Evolutionary conservation across 2,797 vertebrate genomes (phyloP).

Genomic region (Typhlichthys subterraneus): DNA sequence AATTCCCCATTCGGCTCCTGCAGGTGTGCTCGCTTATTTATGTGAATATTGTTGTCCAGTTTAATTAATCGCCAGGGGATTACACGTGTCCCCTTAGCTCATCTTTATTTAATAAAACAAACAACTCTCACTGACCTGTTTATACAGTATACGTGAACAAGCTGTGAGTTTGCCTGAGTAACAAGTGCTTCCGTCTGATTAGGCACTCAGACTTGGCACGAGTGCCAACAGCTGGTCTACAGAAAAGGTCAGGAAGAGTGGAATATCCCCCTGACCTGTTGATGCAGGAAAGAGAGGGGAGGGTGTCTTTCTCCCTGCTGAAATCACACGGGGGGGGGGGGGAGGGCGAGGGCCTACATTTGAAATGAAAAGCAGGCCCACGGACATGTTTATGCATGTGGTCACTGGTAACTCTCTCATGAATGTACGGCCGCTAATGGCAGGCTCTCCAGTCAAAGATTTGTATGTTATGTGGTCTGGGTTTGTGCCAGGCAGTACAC

Average conservation of each 20-base stretch:
- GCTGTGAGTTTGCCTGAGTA: slow-evolving; percentile 10
- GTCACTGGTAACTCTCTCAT: slow-evolving; percentile 3
- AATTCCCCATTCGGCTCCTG: too few species aligned
- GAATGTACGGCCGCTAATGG: slow-evolving; percentile 13
- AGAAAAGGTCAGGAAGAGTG: slow-evolving; percentile 32
- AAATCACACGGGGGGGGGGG: neutral
- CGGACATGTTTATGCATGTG: slow-evolving; percentile 30
- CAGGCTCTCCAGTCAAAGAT: slow-evolving; percentile 7
- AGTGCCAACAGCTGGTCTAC: slow-evolving; percentile 29
- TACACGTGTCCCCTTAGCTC: slow-evolving; percentile 37
- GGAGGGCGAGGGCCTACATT: slow-evolving; percentile 8
- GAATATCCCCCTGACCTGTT: slow-evolving; percentile 34
- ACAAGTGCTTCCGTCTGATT: slow-evolving; percentile 43
- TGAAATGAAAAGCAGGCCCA: slow-evolving; percentile 15
- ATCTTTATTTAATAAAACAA: slow-evolving; percentile 31
- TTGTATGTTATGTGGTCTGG: neutral
- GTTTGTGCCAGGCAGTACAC: neutral
- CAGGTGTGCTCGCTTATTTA: too few species aligned
- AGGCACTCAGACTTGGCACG: slow-evolving; percentile 27
- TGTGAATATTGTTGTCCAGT: slow-evolving; percentile 34
- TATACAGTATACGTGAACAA: slow-evolving; percentile 47
- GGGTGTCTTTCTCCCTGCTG: slow-evolving; percentile 17
- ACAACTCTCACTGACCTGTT: slow-evolving; percentile 24
- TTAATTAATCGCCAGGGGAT: slow-evolving; percentile 65
- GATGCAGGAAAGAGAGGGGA: slow-evolving; percentile 33